Evolutionary conservation across 2,888 invertebrate genomes (phyloP).

Genomic region (Oegoconia quadripuncta): DNA sequence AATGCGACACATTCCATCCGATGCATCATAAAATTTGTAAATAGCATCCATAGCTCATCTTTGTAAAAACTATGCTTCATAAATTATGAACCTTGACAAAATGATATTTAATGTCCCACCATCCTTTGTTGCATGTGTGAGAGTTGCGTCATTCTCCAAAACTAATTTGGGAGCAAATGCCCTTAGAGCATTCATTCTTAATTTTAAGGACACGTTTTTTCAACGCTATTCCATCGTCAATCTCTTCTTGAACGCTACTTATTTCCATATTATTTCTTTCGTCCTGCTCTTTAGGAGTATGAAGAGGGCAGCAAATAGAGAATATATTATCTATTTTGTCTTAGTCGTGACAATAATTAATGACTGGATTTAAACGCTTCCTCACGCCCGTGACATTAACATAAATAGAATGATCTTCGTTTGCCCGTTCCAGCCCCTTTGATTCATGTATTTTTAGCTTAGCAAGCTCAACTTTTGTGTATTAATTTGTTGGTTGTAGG

Average conservation of each 20-base stretch:
- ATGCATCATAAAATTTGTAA: conserved; percentile 54
- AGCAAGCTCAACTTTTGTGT: conserved; percentile 63
- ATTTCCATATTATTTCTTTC: conserved; percentile 69
- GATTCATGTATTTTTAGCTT: conserved; percentile 75
- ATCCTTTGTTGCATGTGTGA: conserved; percentile 50
- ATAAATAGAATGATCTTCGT: conserved; percentile 77
- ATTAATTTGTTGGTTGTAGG: conserved; percentile 69
- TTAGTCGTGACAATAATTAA: conserved; percentile 77
- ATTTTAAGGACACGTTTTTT: conserved; percentile 69
- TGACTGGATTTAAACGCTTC: conserved; percentile 79
- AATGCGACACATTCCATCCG: conserved; percentile 39
- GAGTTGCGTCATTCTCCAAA: conserved; percentile 61
- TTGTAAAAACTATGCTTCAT: conserved; percentile 47
- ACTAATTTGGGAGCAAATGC: conserved; percentile 62
- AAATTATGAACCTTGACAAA: conserved; percentile 72
- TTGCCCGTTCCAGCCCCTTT: conserved; percentile 68
- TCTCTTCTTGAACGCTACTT: conserved; percentile 61
- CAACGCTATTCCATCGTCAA: conserved; percentile 63
- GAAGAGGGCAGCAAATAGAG: conserved; percentile 69
- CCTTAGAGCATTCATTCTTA: conserved; percentile 56
- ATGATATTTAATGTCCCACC: conserved; percentile 67
- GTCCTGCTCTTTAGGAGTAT: conserved; percentile 60
- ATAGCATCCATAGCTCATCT: conserved; percentile 53
- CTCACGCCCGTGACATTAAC: conserved; percentile 79
- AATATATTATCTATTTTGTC: conserved; percentile 78